Evolutionary conservation across 2,797 vertebrate species (phyloP).

Genomic region (Dallia pectoralis): DNA sequence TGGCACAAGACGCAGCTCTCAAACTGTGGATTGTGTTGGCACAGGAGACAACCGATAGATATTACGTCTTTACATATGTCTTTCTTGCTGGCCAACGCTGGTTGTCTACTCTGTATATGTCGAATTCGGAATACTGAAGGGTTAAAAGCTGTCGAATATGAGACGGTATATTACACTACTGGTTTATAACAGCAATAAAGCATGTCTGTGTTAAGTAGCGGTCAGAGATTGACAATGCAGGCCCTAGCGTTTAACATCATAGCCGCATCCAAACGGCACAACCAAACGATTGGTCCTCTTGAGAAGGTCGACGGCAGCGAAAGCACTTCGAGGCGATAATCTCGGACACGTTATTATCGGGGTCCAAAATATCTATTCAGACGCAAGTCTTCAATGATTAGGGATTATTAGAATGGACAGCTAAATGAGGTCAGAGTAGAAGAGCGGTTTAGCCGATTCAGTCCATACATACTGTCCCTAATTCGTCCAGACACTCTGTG

Average conservation of each 20-base stretch:
- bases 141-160: no score
- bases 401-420: slow-evolving; percentile 47
- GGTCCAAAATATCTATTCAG: slow-evolving; percentile 3
- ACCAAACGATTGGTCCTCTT: neutral
- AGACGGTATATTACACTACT: no score
- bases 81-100: slow-evolving; percentile 31
- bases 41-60: slow-evolving; percentile 39
- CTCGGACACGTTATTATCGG: neutral
- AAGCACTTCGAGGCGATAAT: slow-evolving; percentile 31
- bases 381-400: slow-evolving; percentile 25
- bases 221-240: neutral
- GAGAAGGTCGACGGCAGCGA: slow-evolving; percentile 18
- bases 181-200: no score
- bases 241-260: neutral
- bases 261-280: neutral
- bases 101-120: neutral
- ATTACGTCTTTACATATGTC: slow-evolving; percentile 27
- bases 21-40: slow-evolving; percentile 46
- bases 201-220: neutral
- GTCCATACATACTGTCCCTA: slow-evolving; percentile 48
- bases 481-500: slow-evolving; percentile 58
- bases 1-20: slow-evolving; percentile 55
- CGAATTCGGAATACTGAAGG: no score
- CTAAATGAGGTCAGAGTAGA: slow-evolving; percentile 48
- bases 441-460: slow-evolving; percentile 61